Evolutionary conservation across 2,113 vertebrate genomes (phyloP).

Genomic region (Pogonocichla stellata): DNA sequence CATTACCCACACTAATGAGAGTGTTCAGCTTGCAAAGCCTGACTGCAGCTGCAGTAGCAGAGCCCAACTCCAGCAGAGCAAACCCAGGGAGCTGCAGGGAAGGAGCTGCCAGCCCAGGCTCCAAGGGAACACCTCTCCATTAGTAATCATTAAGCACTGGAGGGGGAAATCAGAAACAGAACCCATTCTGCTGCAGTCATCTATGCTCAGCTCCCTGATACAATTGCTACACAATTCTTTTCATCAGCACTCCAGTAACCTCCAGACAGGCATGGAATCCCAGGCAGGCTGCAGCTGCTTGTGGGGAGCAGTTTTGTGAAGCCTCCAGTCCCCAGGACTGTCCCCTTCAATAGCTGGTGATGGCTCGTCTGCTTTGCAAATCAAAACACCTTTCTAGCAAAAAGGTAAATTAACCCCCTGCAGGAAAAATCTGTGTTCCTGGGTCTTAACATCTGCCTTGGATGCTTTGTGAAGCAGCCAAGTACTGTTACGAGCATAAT

Average conservation of each 20-base stretch:
- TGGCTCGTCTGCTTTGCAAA: neutral
- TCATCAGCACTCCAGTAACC: neutral
- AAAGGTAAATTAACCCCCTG: neutral
- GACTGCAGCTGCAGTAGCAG: neutral
- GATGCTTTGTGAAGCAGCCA: neutral
- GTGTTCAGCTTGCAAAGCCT: neutral
- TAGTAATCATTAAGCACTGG: constrained; percentile 13
- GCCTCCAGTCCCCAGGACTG: neutral
- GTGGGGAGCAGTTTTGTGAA: neutral
- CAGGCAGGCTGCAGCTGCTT: neutral
- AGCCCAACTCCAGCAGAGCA: neutral
- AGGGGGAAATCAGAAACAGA: constrained; percentile 35
- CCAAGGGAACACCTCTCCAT: neutral
- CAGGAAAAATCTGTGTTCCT: neutral
- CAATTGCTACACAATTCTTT: neutral
- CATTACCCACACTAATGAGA: neutral
- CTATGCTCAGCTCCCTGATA: neutral
- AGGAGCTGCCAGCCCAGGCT: neutral
- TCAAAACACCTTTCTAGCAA: neutral
- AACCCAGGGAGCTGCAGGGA: neutral
- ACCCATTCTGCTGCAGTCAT: neutral
- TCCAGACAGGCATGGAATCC: neutral
- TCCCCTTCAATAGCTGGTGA: neutral
- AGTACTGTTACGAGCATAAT: neutral
- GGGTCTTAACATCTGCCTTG: constrained; percentile 11